A percentile compares a stretch with the other conserved stretches of the same genome.
Evolutionary conservation across 2,888 invertebrate genomes (phyloP).

Genomic region (Hypolimnas misippus): DNA sequence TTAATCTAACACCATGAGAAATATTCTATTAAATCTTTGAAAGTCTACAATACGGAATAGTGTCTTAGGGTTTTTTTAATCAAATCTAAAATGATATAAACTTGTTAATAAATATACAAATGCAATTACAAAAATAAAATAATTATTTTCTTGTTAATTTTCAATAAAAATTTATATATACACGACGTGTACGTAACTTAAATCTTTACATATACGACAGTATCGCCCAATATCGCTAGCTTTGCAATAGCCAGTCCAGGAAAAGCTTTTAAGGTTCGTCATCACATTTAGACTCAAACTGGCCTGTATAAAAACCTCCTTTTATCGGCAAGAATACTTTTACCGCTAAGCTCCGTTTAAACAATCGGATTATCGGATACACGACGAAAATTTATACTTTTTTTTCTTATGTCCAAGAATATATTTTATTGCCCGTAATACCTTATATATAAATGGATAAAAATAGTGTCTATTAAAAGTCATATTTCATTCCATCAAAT

Average conservation of each 20-base stretch:
- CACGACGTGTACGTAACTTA: too few relatives aligned
- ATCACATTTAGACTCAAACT: too few relatives aligned
- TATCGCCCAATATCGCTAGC: too few relatives aligned
- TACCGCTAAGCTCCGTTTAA: slow-evolving; percentile 14
- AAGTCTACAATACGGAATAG: too few relatives aligned
- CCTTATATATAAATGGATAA: background rate
- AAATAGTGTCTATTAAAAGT: background rate
- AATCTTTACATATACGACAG: background rate
- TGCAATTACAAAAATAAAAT: too few relatives aligned
- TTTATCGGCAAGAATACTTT: slow-evolving; percentile 8
- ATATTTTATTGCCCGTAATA: background rate
- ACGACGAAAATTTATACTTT: background rate
- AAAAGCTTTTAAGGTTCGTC: slow-evolving; percentile 27
- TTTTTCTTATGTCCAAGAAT: background rate
- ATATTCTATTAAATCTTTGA: background rate
- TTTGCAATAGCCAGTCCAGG: too few relatives aligned
- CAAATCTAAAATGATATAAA: too few relatives aligned
- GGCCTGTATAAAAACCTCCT: slow-evolving; percentile 26
- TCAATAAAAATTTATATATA: too few relatives aligned
- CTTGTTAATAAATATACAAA: too few relatives aligned
- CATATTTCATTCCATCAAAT: background rate
- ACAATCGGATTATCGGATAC: background rate
- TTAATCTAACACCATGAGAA: background rate
- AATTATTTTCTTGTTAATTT: too few relatives aligned
- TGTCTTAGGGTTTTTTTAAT: too few relatives aligned